Conservation (phyloP, 2,113 vertebrate species). For the Sebastes fasciatus region DNA sequence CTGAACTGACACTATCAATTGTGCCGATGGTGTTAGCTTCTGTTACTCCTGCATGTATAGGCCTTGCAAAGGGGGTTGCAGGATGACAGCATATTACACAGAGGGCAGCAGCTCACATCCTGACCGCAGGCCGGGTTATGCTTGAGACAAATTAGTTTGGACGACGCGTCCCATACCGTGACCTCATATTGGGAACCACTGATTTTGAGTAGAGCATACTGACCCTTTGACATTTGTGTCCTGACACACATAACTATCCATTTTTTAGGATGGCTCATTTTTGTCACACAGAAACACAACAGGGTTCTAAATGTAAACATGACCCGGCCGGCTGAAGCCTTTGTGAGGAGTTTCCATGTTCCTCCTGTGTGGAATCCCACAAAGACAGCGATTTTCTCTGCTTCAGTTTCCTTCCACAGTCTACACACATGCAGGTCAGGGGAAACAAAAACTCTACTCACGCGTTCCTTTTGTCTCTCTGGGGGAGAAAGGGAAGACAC, state of each 20-base stretch:
- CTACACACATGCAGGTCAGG: background rate
- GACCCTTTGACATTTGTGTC: background rate
- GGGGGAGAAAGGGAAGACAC: conserved; percentile 64
- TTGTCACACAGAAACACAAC: no score
- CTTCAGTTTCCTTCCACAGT: background rate
- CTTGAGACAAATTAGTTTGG: background rate
- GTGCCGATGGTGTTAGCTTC: background rate
- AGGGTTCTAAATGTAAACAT: no score
- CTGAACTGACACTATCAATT: background rate
- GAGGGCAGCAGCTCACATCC: background rate
- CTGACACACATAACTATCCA: background rate
- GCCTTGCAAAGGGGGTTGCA: background rate
- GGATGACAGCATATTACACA: background rate
- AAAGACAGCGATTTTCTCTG: background rate
- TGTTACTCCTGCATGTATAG: background rate
- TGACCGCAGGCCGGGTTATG: background rate
- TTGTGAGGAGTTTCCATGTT: background rate
- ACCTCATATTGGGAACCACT: no score
- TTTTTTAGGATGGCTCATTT: no score
- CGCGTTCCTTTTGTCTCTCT: conserved; percentile 67
- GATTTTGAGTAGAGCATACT: no score
- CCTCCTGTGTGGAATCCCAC: background rate
- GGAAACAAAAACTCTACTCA: conserved; percentile 20
- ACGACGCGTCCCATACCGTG: no score
- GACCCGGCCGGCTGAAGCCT: background rate